phyloP scores from a whole-genome alignment of 2,797 vertebrate species.

The Sebastiscus tertius region DNA sequence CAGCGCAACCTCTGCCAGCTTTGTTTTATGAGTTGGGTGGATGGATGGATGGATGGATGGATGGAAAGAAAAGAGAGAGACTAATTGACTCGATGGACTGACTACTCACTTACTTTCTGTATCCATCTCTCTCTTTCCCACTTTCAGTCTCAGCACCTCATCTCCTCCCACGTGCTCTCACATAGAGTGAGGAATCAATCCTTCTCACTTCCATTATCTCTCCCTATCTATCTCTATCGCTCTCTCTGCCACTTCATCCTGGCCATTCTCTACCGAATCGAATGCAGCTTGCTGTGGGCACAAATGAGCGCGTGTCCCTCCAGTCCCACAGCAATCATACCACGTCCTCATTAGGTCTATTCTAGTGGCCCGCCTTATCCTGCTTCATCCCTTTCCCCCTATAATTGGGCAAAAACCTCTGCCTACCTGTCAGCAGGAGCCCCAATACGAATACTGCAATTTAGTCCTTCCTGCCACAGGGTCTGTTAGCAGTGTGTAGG shows the following conservation, averaged over 20 bases:
- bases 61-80: constrained; percentile 20
- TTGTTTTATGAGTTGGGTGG: background rate
- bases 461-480: constrained; percentile 19
- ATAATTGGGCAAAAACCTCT: constrained; percentile 60
- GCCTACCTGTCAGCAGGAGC: constrained; percentile 56
- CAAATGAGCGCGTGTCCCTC: constrained; percentile 49
- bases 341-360: constrained; percentile 66
- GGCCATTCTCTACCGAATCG: constrained; percentile 61
- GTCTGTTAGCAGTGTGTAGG: constrained; percentile 37
- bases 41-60: background rate
- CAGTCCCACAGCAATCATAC: constrained; percentile 55
- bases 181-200: constrained; percentile 76
- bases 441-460: constrained; percentile 44
- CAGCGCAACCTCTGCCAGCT: background rate
- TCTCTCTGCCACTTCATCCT: constrained; percentile 67
- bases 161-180: constrained; percentile 79
- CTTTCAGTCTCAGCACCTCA: constrained; percentile 65
- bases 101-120: constrained; percentile 50
- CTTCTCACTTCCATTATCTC: constrained; percentile 77
- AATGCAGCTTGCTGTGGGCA: constrained; percentile 56
- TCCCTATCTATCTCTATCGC: constrained; percentile 59
- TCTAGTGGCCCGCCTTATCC: constrained; percentile 52
- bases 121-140: constrained; percentile 61
- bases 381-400: constrained; percentile 42
- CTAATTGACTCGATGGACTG: constrained; percentile 56